These are phyloP conservation scores for Sarcophaga subvicina DNA, from an alignment of 2,888 invertebrate species.

Conservation along the genomic window DNA sequence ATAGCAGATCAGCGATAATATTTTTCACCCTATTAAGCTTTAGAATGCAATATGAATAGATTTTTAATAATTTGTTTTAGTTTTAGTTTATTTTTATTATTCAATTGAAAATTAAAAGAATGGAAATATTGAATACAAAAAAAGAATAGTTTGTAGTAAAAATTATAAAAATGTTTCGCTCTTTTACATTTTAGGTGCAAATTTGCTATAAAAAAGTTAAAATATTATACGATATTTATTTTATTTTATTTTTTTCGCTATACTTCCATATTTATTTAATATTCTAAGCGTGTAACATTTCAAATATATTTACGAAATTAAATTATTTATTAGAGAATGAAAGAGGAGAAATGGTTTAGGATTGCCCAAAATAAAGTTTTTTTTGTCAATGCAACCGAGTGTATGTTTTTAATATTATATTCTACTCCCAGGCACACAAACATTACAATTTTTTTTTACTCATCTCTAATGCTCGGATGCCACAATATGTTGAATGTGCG, in stretches of 20 bases:
- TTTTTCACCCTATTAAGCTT: too few relatives aligned
- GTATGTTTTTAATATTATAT: background rate
- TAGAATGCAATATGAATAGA: too few relatives aligned
- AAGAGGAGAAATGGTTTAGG: background rate
- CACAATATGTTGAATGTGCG: background rate
- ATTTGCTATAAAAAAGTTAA: background rate
- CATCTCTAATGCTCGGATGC: background rate
- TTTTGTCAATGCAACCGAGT: conserved; percentile 23
- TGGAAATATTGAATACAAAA: too few relatives aligned
- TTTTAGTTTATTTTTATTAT: too few relatives aligned
- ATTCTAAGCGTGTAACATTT: conserved; percentile 35
- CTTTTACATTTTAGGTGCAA: background rate
- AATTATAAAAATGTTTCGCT: too few relatives aligned
- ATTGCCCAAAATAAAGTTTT: conserved; percentile 18
- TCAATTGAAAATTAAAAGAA: too few relatives aligned
- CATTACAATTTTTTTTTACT: background rate
- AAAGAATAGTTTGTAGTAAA: too few relatives aligned
- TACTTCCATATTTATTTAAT: background rate
- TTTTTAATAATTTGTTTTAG: too few relatives aligned
- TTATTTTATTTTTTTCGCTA: too few relatives aligned
- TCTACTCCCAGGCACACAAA: background rate
- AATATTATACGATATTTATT: too few relatives aligned
- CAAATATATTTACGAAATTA: conserved; percentile 34
- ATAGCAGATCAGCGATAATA: too few relatives aligned
- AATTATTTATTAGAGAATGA: conserved; percentile 33